Conservation (phyloP, 2,888 invertebrate species). For the Sinopyrophorus schimmeli region DNA sequence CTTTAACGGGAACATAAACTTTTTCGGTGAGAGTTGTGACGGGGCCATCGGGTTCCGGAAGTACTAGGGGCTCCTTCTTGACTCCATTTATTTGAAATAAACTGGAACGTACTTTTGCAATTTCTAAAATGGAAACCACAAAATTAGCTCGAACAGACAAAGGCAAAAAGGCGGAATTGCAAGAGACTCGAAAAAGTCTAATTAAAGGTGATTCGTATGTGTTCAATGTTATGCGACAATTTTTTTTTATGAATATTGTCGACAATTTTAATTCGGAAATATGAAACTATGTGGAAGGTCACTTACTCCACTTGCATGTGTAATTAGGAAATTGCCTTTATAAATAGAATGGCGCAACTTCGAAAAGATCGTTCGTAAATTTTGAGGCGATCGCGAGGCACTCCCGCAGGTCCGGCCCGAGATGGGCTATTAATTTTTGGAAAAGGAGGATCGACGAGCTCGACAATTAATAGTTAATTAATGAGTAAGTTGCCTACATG, state of each 20-base stretch:
- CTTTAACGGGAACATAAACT: conserved; percentile 99
- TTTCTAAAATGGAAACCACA: conserved; percentile 81
- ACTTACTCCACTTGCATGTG: neutral
- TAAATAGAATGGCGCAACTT: neutral
- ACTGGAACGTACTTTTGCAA: conserved; percentile 95
- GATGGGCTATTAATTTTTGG: no score
- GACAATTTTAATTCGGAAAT: neutral
- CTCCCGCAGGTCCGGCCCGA: no score
- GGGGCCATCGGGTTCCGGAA: conserved; percentile 90
- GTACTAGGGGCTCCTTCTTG: conserved; percentile 87
- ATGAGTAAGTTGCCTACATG: no score
- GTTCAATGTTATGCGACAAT: no score
- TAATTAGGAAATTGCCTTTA: neutral
- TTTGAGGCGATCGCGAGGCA: no score
- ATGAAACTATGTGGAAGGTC: neutral
- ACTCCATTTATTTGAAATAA: conserved; percentile 99
- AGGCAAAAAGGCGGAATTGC: no score
- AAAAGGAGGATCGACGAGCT: no score
- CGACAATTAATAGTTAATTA: no score
- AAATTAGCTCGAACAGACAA: no score
- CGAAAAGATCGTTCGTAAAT: no score
- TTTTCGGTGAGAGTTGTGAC: conserved; percentile 96
- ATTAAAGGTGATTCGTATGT: no score
- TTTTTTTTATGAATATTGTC: conserved; percentile 1
- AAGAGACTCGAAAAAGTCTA: no score